phyloP scores from a whole-genome alignment of 2,113 vertebrate genomes.

The Strix uralensis region DNA sequence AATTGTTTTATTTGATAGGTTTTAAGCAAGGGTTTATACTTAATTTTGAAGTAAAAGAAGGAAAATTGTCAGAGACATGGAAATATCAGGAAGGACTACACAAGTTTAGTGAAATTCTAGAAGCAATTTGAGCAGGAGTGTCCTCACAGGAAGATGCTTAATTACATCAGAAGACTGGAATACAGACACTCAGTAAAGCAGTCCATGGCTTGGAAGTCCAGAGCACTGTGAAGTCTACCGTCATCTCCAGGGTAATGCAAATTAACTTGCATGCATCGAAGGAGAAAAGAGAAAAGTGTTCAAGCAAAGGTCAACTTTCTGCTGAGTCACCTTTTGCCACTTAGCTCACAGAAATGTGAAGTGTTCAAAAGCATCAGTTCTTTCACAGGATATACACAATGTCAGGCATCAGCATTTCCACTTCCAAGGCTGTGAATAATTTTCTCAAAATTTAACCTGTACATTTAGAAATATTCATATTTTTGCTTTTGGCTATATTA shows the following conservation, averaged over 20 bases:
- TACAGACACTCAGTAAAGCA: background rate
- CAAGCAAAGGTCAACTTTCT: background rate
- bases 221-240: background rate
- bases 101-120: background rate
- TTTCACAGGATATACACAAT: background rate
- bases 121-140: background rate
- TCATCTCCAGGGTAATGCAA: background rate
- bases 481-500: background rate
- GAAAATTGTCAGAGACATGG: background rate
- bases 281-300: background rate
- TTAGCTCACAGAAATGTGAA: background rate
- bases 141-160: background rate
- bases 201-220: background rate
- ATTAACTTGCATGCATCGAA: background rate
- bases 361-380: background rate
- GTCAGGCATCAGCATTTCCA: background rate
- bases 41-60: background rate
- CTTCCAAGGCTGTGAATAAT: background rate
- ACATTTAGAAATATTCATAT: background rate
- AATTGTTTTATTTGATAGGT: background rate
- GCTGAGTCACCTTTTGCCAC: background rate
- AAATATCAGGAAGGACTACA: background rate
- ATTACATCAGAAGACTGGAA: background rate
- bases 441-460: background rate
- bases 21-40: background rate